These are phyloP conservation scores for Pogonomyrmex californicus DNA, from an alignment of 1,140 invertebrate species.

Conservation along the genomic window DNA sequence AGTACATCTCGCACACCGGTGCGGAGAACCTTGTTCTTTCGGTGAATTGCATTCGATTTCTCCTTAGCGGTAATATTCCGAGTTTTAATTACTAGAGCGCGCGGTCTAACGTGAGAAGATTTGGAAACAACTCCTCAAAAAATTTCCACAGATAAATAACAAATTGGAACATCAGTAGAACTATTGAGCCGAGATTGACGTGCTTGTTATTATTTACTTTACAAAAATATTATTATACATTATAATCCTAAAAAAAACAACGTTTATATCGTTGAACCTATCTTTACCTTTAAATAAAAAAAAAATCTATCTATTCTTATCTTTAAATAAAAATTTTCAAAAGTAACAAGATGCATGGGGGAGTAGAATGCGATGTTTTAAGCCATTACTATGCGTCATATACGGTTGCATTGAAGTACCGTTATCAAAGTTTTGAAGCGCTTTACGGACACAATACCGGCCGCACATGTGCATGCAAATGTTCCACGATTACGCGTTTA, in stretches of 20 bases:
- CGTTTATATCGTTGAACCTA: too few species aligned
- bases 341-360: neutral
- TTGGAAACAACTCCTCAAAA: neutral
- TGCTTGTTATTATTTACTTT: too few species aligned
- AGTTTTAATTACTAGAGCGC: constrained; percentile 12
- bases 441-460: constrained; percentile 17
- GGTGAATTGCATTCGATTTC: constrained; percentile 37
- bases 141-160: neutral
- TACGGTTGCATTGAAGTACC: constrained; percentile 5
- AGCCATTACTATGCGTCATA: constrained; percentile 12
- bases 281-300: too few species aligned
- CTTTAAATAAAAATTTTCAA: neutral
- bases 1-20: neutral
- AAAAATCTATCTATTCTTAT: too few species aligned
- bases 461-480: constrained; percentile 38
- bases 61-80: neutral
- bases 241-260: too few species aligned
- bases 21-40: neutral
- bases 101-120: neutral
- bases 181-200: too few species aligned
- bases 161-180: too few species aligned
- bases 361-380: constrained; percentile 5
- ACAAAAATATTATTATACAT: too few species aligned
- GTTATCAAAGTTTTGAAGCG: constrained; percentile 56
- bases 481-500: constrained; percentile 34